These are phyloP conservation scores for Thunnus maccoyii DNA, from an alignment of 2,113 vertebrate species.

Conservation along the genomic window DNA sequence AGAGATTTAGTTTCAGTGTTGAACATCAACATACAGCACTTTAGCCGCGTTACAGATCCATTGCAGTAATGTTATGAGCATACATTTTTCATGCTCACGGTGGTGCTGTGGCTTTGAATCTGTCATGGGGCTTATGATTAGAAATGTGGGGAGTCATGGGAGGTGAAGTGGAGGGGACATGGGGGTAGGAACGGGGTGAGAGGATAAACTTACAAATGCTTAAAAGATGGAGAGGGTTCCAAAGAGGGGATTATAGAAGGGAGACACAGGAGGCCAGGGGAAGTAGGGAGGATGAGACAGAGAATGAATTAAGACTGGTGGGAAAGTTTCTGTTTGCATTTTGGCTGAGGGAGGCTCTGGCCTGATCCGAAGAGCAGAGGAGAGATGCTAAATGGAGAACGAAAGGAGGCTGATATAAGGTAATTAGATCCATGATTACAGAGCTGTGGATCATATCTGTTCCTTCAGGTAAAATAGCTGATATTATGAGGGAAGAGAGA, in stretches of 20 bases:
- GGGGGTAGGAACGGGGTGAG: not conserved
- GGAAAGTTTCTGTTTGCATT: conserved; percentile 64
- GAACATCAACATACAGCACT: conserved; percentile 23
- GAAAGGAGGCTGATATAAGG: conserved; percentile 4
- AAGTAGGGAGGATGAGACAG: not conserved
- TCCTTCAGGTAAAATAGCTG: conserved; percentile 22
- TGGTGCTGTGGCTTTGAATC: not conserved
- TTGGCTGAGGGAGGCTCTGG: conserved; percentile 34
- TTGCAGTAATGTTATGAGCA: not conserved
- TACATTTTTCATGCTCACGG: no score
- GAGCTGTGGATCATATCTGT: conserved; percentile 8
- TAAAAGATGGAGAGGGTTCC: conserved; percentile 21
- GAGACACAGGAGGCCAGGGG: no score
- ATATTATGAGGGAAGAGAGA: conserved; percentile 14
- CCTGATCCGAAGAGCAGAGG: conserved; percentile 29
- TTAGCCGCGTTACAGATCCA: not conserved
- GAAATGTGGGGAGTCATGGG: not conserved
- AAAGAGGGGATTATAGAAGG: not conserved
- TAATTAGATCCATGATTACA: conserved; percentile 39
- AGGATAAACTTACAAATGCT: conserved; percentile 39
- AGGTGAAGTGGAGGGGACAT: not conserved
- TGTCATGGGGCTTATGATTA: not conserved
- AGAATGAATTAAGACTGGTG: conserved; percentile 35
- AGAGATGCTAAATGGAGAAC: not conserved
- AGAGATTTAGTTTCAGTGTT: conserved; percentile 21